Evolutionary conservation across 2,797 vertebrate species (phyloP).

Genomic region (Spheniscus humboldti): DNA sequence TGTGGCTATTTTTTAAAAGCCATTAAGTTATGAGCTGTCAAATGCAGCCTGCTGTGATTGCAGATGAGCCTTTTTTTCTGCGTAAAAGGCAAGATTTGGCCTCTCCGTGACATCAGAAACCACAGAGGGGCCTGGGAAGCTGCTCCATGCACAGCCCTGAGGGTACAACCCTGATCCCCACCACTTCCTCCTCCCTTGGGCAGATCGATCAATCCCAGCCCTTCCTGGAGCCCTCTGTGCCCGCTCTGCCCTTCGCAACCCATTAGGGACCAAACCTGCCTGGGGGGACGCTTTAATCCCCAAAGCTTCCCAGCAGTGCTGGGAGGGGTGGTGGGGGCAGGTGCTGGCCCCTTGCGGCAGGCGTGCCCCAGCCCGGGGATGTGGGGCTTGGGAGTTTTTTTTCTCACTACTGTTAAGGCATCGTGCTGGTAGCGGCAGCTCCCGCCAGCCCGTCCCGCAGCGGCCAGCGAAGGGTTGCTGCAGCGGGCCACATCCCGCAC

Average conservation of each 20-base stretch:
- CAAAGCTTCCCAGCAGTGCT: neutral
- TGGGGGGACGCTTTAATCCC: neutral
- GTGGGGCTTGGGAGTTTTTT: neutral
- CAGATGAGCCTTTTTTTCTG: neutral
- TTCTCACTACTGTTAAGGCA: neutral
- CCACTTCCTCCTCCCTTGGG: neutral
- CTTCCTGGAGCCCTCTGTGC: neutral
- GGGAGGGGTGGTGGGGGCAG: neutral
- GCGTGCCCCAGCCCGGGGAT: too few relatives aligned
- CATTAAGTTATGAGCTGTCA: neutral
- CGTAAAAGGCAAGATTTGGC: neutral
- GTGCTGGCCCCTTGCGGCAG: neutral
- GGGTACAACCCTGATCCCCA: neutral
- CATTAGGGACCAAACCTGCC: neutral
- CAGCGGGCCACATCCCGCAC: neutral
- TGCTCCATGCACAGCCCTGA: neutral
- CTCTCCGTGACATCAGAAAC: accelerated
- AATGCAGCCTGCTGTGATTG: neutral
- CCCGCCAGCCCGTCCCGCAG: neutral
- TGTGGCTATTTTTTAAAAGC: neutral
- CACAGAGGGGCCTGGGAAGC: neutral
- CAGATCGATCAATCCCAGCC: neutral
- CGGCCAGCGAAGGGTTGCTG: neutral
- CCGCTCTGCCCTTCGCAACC: neutral
- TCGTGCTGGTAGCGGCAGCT: neutral